A percentile compares a stretch with the other conserved stretches of the same genome.
Conservation (phyloP, 2,888 invertebrate species). For the Hedychridium roseum region DNA sequence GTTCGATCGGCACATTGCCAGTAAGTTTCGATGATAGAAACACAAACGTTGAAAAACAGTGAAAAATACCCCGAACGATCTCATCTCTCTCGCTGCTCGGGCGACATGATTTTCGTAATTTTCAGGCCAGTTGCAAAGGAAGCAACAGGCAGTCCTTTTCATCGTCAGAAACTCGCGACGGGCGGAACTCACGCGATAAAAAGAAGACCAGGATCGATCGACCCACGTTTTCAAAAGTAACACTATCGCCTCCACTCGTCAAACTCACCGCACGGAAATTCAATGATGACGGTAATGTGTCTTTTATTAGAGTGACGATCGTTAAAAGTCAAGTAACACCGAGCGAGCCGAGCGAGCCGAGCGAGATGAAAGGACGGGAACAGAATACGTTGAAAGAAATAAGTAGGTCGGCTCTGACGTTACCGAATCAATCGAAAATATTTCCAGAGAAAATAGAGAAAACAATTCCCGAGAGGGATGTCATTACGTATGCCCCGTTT, state of each 20-base stretch:
- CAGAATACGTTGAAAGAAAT: constrained; percentile 20
- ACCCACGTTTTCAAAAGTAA: constrained; percentile 57
- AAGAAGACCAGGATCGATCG: constrained; percentile 45
- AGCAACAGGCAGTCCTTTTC: constrained; percentile 12
- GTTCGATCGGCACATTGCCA: constrained; percentile 37
- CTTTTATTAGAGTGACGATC: constrained; percentile 30
- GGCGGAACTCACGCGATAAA: constrained; percentile 25
- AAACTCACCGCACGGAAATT: too few relatives aligned
- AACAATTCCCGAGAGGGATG: constrained; percentile 28
- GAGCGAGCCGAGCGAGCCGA: constrained; percentile 20
- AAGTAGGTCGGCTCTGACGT: constrained; percentile 22
- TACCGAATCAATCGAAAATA: constrained; percentile 20
- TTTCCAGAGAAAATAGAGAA: constrained; percentile 19
- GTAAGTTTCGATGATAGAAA: constrained; percentile 41
- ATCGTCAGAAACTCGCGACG: constrained; percentile 20
- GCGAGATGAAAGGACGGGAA: constrained; percentile 23
- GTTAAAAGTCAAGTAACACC: constrained; percentile 37
- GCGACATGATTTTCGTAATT: constrained; percentile 8
- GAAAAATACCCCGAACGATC: background rate
- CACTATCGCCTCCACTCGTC: too few relatives aligned
- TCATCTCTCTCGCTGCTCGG: too few relatives aligned
- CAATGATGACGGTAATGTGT: background rate
- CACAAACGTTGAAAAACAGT: background rate
- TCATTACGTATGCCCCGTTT: constrained; percentile 24
- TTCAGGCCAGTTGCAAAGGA: constrained; percentile 8